These are phyloP conservation scores for Criorhina ranunculi DNA, from an alignment of 2,888 invertebrate genomes.

Conservation along the genomic window DNA sequence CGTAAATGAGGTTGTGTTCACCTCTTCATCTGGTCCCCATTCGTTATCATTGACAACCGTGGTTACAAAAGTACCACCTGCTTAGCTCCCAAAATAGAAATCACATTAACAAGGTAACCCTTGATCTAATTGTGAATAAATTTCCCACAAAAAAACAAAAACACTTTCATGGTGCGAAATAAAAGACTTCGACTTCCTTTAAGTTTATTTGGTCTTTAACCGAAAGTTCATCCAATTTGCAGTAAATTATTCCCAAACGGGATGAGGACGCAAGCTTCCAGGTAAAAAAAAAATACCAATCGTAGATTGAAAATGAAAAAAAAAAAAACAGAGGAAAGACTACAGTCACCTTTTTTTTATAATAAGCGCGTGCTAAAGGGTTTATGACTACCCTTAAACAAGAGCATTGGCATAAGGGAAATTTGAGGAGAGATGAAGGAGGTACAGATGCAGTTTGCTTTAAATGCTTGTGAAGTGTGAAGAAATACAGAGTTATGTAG, in stretches of 20 bases:
- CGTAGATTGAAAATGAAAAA: neutral
- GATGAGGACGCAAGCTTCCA: slow-evolving; percentile 59
- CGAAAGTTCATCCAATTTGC: slow-evolving; percentile 73
- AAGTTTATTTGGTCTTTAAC: slow-evolving; percentile 55
- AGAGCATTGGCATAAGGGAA: too few relatives aligned
- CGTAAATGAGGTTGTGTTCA: neutral
- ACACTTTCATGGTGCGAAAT: neutral
- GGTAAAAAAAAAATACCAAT: slow-evolving; percentile 47
- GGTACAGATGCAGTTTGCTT: too few relatives aligned
- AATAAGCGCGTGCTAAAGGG: neutral
- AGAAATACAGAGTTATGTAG: too few relatives aligned
- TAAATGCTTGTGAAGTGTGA: too few relatives aligned
- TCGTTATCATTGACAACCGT: neutral
- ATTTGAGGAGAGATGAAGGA: too few relatives aligned
- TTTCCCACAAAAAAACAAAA: slow-evolving; percentile 7
- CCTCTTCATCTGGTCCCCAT: neutral
- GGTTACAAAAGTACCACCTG: slow-evolving; percentile 2
- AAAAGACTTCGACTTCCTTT: neutral
- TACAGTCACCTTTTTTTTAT: neutral
- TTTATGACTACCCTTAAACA: too few relatives aligned
- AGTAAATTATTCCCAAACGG: slow-evolving; percentile 68
- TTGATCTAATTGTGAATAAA: slow-evolving; percentile 43
- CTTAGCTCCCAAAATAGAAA: slow-evolving; percentile 17
- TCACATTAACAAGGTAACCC: slow-evolving; percentile 55
- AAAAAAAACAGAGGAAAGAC: neutral